Evolutionary conservation across 2,888 invertebrate species (phyloP).

Genomic region (Polymixis lichenea): DNA sequence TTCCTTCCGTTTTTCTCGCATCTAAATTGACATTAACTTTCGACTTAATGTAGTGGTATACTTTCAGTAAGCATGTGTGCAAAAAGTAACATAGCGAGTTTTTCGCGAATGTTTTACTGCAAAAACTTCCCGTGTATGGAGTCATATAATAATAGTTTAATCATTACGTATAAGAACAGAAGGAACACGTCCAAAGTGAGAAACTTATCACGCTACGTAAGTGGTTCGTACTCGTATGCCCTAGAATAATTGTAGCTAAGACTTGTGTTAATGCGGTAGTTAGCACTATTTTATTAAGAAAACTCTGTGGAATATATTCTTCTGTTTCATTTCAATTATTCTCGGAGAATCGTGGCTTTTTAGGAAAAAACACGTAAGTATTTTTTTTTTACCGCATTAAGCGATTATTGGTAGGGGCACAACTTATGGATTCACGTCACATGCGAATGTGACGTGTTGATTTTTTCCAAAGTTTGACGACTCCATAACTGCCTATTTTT

Average conservation of each 20-base stretch:
- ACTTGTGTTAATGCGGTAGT: background rate
- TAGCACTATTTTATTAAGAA: background rate
- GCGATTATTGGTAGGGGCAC: too few species aligned
- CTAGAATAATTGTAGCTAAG: background rate
- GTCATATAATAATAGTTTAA: background rate
- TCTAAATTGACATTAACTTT: too few species aligned
- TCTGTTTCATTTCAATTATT: background rate
- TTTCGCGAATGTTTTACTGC: background rate
- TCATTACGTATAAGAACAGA: background rate
- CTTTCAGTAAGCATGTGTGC: background rate
- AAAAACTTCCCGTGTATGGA: background rate
- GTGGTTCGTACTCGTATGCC: background rate
- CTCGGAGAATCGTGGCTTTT: too few species aligned
- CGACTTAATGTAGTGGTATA: too few species aligned
- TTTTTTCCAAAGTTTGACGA: too few species aligned
- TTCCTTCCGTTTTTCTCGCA: background rate
- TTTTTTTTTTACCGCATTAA: background rate
- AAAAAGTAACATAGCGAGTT: background rate
- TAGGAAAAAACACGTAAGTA: too few species aligned
- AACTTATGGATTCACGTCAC: too few species aligned
- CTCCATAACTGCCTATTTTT: too few species aligned
- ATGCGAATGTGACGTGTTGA: too few species aligned
- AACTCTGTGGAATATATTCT: too few species aligned
- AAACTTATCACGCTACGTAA: background rate
- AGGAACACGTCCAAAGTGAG: background rate